Base-by-base conservation (phyloP, 1,140 invertebrate genomes). In the Argopecten irradians region DNA sequence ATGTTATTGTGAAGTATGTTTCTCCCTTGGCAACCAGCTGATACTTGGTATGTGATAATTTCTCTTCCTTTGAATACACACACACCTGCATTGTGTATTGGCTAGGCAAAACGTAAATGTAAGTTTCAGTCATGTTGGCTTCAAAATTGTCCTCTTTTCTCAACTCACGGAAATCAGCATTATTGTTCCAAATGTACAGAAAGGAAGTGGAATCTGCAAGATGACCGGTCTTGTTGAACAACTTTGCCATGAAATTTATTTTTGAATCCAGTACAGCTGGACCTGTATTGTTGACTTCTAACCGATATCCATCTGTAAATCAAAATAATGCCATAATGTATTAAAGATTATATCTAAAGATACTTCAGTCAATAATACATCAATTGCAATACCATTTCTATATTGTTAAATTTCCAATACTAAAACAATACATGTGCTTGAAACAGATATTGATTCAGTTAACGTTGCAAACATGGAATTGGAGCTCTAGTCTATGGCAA, bases 101-200 rank as follows among this genome's bases (percentile, higher is more conserved):
- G 8, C 22, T 71, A 16, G 55, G 55, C 28, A 71, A 28, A n/a
- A 71, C 22, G 28, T 28, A 71, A 16, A 2, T 71, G 28, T 71
- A 71, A 28, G 22, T 71, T 71, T 71, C 22, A 28, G 55, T 71
- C 55, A 71, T 71, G n/a, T 71, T 71, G n/a, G 55, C 55, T 71
- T 71, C 55, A 71, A 71, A 71, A 16, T 71, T 71, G 16, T 71
- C 55, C n/a, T 71, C 55, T 11, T 71, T 71, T n/a, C 55, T n/a
- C 28, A 71, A 71, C 55, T 71, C 55, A 2, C 28, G 55, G 28
- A 71, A 71, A 71, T 71, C 55, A 28, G 55, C 55, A 71, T 71
- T 11, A 71, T 71, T 71, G 55, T 71, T 71, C 55, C 55, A 71
- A 71, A 71, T n/a, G 28, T 71, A 71, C 55, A 71, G 55, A n/a